Percentiles rank a stretch among this genome's conserved stretches.
phyloP scores from a whole-genome alignment of 2,113 vertebrate genomes.

The Stigmatopora nigra region DNA sequence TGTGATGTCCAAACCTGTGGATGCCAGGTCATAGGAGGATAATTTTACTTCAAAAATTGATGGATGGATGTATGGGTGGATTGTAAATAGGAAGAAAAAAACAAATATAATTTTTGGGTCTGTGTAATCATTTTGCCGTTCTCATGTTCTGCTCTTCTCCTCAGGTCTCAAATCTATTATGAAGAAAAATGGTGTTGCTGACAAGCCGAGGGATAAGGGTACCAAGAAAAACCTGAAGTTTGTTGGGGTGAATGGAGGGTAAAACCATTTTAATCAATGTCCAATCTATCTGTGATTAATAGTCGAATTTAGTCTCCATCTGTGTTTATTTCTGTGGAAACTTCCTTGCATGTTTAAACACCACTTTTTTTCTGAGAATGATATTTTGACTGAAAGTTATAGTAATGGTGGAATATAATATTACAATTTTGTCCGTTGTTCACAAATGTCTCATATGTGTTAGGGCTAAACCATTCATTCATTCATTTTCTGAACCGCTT shows the following conservation, averaged over 20 bases:
- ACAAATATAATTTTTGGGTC: neutral
- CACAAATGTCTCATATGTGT: slow-evolving; percentile 20
- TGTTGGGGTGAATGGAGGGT: slow-evolving; percentile 99
- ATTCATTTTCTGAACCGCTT: too few species aligned
- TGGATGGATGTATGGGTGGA: neutral
- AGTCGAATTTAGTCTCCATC: slow-evolving; percentile 9
- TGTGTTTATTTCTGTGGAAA: neutral
- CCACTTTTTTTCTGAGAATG: neutral
- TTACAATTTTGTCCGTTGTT: too few species aligned
- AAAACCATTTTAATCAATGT: slow-evolving; percentile 56
- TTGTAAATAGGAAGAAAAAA: neutral
- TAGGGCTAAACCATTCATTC: neutral
- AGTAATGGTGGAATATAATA: too few species aligned
- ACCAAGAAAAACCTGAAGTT: slow-evolving; percentile 99
- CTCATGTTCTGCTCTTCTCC: slow-evolving; percentile 39
- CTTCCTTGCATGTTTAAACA: neutral
- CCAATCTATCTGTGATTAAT: slow-evolving; percentile 12
- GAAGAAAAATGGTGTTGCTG: slow-evolving; percentile 92
- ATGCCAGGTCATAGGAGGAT: too few species aligned
- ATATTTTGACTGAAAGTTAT: too few species aligned
- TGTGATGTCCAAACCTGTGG: too few species aligned
- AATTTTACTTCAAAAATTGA: neutral
- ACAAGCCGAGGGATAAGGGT: slow-evolving; percentile 81
- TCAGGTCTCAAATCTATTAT: slow-evolving; percentile 98
- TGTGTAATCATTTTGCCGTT: neutral